These are phyloP conservation scores for Montipora sp. DNA, from an alignment of 64 coral and sea anemone species.

Conservation along the genomic window DNA sequence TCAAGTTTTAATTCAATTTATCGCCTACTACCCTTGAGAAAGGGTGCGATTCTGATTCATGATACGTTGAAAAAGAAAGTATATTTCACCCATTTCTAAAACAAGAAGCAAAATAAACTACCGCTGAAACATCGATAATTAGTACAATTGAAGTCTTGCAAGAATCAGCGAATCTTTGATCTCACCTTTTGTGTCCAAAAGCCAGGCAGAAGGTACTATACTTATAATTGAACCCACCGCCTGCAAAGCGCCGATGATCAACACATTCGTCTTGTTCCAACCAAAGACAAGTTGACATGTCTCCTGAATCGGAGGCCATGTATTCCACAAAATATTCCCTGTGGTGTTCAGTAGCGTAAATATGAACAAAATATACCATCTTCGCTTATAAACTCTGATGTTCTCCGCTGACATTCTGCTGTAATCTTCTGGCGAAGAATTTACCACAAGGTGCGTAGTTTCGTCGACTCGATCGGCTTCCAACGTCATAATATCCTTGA, in stretches of 20 bases:
- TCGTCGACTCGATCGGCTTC: slow-evolving; percentile 14
- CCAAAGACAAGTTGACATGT: slow-evolving; percentile 86
- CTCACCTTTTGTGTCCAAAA: slow-evolving; percentile 93
- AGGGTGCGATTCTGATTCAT: too few species aligned
- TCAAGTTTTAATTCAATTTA: too few species aligned
- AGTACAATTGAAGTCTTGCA: too few species aligned
- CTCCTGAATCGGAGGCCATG: slow-evolving; percentile 92
- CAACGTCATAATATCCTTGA: background rate
- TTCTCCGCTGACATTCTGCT: slow-evolving; percentile 5
- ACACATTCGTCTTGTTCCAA: slow-evolving; percentile 84
- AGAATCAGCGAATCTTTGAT: background rate
- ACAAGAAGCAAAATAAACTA: too few species aligned
- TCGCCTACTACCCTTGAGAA: too few species aligned
- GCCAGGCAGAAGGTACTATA: slow-evolving; percentile 85
- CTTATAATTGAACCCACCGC: slow-evolving; percentile 87
- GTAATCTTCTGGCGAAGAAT: slow-evolving; percentile 9
- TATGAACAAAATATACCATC: slow-evolving; percentile 87
- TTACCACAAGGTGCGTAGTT: slow-evolving; percentile 18
- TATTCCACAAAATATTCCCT: slow-evolving; percentile 93
- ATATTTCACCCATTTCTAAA: too few species aligned
- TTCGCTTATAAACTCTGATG: slow-evolving; percentile 73
- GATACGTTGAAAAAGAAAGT: too few species aligned
- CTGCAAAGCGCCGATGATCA: slow-evolving; percentile 92
- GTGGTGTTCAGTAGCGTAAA: slow-evolving; percentile 86
- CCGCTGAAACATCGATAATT: too few species aligned